A percentile compares a stretch with the other conserved stretches of the same genome.
These are phyloP conservation scores for Apus apus DNA, from an alignment of 2,113 vertebrate genomes.

Conservation along the genomic window DNA sequence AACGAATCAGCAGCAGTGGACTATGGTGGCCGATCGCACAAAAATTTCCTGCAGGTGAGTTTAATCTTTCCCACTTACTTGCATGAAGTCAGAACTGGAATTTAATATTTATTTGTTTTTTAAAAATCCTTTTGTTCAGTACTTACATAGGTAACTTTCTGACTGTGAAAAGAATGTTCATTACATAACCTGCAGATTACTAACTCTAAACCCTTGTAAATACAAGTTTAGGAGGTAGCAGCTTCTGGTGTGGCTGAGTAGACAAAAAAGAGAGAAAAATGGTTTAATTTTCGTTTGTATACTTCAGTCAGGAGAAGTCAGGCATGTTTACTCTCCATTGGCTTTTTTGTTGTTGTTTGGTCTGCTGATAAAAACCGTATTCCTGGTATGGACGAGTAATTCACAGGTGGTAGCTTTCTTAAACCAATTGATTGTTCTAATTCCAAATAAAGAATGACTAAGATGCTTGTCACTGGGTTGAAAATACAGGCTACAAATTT, in stretches of 20 bases:
- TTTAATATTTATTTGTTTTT: not conserved
- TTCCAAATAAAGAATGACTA: not conserved
- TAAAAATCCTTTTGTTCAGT: not conserved
- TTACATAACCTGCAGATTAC: not conserved
- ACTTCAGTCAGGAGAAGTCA: not conserved
- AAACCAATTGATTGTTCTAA: not conserved
- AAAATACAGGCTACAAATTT: not conserved
- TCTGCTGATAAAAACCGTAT: not conserved
- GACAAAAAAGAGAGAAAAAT: not conserved
- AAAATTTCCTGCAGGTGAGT: slow-evolving; percentile 92
- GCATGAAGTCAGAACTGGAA: not conserved
- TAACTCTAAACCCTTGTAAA: not conserved
- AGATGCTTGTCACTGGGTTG: not conserved
- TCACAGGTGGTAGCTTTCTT: not conserved
- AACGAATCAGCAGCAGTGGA: slow-evolving; percentile 96
- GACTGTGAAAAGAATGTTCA: not conserved
- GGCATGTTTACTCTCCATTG: not conserved
- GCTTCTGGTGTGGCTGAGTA: not conserved
- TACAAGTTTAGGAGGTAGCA: not conserved
- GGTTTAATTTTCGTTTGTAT: not conserved
- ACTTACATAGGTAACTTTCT: not conserved
- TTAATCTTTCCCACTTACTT: not conserved
- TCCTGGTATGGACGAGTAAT: not conserved
- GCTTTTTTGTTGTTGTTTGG: not conserved
- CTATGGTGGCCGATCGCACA: slow-evolving; percentile 90